These are phyloP conservation scores for Tetranychus truncatus DNA, from an alignment of 2,888 invertebrate genomes.

Conservation along the genomic window DNA sequence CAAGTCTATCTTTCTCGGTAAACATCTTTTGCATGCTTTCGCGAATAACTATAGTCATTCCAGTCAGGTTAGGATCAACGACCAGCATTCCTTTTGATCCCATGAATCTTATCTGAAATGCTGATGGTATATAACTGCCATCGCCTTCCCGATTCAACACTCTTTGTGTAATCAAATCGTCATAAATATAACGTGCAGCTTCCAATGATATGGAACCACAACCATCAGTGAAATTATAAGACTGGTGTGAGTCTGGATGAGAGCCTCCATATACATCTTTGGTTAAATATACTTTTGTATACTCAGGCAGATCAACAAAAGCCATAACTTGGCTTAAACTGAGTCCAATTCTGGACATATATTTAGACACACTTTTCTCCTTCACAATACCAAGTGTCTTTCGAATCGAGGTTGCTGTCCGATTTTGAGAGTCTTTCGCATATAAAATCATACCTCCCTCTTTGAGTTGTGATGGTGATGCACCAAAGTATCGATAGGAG, in stretches of 20 bases:
- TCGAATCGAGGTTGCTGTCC: slow-evolving; percentile 24
- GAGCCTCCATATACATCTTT: neutral
- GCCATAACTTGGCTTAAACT: slow-evolving; percentile 30
- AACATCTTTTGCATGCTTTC: neutral
- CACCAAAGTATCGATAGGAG: slow-evolving; percentile 27
- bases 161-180: neutral
- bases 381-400: slow-evolving; percentile 25
- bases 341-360: slow-evolving; percentile 33
- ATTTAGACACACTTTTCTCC: slow-evolving; percentile 29
- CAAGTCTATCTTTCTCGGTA: neutral
- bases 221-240: neutral
- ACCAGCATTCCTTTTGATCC: neutral
- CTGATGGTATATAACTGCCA: neutral
- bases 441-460: slow-evolving; percentile 28
- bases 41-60: neutral
- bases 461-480: slow-evolving; percentile 28
- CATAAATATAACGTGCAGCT: neutral
- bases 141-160: neutral
- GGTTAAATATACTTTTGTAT: neutral
- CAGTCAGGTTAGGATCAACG: neutral
- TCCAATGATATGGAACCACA: neutral
- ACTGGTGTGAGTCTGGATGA: neutral
- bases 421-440: slow-evolving; percentile 22
- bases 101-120: neutral
- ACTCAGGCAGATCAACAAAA: neutral